These are phyloP conservation scores for Corvus moneduloides DNA, from an alignment of 2,113 vertebrate genomes.

Conservation along the genomic window DNA sequence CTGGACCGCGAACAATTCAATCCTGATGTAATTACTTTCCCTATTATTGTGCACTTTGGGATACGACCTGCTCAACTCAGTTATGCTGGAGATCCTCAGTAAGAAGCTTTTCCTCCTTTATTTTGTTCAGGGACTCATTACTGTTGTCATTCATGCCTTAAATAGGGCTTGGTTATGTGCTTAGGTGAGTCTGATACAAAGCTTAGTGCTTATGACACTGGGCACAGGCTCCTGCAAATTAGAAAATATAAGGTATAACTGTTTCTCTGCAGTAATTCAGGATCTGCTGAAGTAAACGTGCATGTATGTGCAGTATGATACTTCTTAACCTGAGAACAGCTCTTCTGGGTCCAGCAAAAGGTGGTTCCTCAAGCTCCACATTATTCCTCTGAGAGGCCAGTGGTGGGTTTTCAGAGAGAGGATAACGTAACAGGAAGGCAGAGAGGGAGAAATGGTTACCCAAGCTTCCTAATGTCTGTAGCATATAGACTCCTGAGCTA, in stretches of 20 bases:
- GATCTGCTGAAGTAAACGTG: not conserved
- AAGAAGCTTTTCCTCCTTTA: constrained; percentile 72
- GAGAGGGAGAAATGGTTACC: not conserved
- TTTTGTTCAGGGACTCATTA: constrained; percentile 16
- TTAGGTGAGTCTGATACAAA: not conserved
- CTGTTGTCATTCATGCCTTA: not conserved
- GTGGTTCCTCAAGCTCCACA: fast-evolving
- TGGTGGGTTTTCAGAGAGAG: not conserved
- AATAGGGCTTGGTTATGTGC: not conserved
- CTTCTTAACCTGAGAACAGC: not conserved
- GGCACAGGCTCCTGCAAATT: not conserved
- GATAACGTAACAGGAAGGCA: not conserved
- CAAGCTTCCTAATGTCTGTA: not conserved
- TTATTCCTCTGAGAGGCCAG: not conserved
- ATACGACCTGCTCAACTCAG: constrained; percentile 98
- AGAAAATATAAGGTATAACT: not conserved
- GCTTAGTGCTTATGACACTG: not conserved
- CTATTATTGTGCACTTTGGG: constrained; percentile 98
- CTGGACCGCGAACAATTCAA: constrained; percentile 98
- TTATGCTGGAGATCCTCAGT: constrained; percentile 99
- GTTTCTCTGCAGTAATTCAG: not conserved
- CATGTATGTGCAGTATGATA: not conserved
- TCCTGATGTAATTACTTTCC: constrained; percentile 97
- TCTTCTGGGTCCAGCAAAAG: not conserved
- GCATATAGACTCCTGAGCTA: not conserved